Percentiles rank a stretch among this genome's conserved stretches.
Evolutionary conservation across 1,140 invertebrate genomes (phyloP).

Genomic region (Sitobion miscanthi): DNA sequence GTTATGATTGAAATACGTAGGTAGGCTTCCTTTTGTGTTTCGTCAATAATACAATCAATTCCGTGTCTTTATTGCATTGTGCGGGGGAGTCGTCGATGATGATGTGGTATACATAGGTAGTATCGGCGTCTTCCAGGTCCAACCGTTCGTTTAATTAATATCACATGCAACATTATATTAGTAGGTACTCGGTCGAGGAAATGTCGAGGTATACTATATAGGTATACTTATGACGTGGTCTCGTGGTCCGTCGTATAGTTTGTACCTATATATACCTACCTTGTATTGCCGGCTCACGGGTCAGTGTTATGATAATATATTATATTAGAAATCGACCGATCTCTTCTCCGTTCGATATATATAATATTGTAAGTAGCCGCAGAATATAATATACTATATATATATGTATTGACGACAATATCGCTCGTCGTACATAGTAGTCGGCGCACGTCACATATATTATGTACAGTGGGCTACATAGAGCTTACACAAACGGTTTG

Average conservation of each 20-base stretch:
- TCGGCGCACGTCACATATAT: background rate
- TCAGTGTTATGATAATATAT: background rate
- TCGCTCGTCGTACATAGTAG: background rate
- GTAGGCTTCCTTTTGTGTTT: background rate
- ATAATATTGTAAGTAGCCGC: background rate
- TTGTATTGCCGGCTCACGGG: background rate
- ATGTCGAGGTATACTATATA: background rate
- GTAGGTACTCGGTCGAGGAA: too few relatives aligned
- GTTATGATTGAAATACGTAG: background rate
- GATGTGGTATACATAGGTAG: background rate
- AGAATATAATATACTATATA: background rate
- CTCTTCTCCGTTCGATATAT: background rate
- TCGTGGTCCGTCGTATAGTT: background rate
- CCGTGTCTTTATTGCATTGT: background rate
- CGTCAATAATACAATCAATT: background rate
- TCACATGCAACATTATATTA: background rate
- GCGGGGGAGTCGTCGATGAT: background rate
- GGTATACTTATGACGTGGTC: background rate
- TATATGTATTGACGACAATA: slow-evolving; percentile 3
- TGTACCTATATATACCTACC: background rate
- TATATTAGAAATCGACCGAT: background rate
- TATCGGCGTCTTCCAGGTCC: background rate
- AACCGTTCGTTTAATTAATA: background rate
- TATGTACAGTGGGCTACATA: background rate
- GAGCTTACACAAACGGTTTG: background rate